Evolutionary conservation across 2,888 invertebrate genomes (phyloP).

Genomic region (Aleiodes leptofemur): DNA sequence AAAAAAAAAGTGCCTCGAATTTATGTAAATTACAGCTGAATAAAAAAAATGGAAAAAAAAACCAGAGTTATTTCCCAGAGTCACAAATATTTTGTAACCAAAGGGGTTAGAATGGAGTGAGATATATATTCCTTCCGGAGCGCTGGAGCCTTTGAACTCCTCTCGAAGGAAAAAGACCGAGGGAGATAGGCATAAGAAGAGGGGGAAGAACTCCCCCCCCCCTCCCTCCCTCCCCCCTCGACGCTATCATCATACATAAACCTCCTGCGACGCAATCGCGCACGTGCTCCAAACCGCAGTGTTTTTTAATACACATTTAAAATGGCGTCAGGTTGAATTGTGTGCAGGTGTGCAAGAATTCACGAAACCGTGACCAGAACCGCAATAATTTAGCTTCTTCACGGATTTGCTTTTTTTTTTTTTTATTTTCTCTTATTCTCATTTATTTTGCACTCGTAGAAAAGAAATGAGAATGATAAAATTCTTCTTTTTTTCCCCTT

Average conservation of each 20-base stretch:
- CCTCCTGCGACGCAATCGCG: constrained; percentile 36
- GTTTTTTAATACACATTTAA: constrained; percentile 38
- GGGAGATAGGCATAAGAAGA: too few relatives aligned
- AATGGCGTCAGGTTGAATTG: constrained; percentile 30
- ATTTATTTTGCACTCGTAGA: background rate
- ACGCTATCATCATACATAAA: constrained; percentile 42
- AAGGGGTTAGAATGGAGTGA: constrained; percentile 14
- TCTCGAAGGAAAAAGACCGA: background rate
- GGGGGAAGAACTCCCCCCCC: too few relatives aligned
- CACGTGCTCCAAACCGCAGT: constrained; percentile 44
- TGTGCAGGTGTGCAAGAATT: constrained; percentile 27
- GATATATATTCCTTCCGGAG: constrained; percentile 49
- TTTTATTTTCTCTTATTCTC: constrained; percentile 4
- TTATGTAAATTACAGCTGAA: background rate
- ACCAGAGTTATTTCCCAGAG: constrained; percentile 14
- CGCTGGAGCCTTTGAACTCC: constrained; percentile 48
- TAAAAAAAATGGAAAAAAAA: background rate
- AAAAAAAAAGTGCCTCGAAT: background rate
- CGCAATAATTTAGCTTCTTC: constrained; percentile 22
- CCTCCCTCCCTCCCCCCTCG: background rate
- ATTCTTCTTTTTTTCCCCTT: background rate
- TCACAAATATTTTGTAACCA: constrained; percentile 21
- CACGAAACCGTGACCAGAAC: constrained; percentile 19
- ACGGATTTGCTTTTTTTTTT: constrained; percentile 16
- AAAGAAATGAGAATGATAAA: background rate